phyloP scores from a whole-genome alignment of 2,797 vertebrate genomes.

The Schizopygopsis pylzovi region DNA sequence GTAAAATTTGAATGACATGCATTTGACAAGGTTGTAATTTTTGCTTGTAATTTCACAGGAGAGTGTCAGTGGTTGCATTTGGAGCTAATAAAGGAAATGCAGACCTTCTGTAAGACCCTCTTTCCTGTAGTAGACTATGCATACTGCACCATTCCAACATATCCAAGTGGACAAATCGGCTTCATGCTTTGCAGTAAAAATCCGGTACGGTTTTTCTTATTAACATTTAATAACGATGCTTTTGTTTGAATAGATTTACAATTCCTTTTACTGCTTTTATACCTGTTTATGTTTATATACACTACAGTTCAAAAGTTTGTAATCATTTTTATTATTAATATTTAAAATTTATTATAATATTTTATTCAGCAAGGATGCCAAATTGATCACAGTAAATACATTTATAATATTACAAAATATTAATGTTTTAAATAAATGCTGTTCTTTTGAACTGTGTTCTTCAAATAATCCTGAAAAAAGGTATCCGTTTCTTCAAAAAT shows the following conservation, averaged over 20 bases:
- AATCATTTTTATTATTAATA: background rate
- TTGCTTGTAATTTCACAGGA: constrained; percentile 73
- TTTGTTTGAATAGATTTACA: background rate
- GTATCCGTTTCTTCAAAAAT: background rate
- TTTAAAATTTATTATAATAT: no score
- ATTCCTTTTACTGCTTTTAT: background rate
- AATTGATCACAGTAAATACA: background rate
- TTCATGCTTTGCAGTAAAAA: constrained; percentile 99
- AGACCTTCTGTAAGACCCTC: constrained; percentile 92
- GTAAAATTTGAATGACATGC: background rate
- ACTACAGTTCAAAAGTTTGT: background rate
- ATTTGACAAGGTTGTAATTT: constrained; percentile 8
- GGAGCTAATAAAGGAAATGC: constrained; percentile 98
- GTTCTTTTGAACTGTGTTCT: background rate
- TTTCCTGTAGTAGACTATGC: constrained; percentile 96
- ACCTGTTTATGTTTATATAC: background rate
- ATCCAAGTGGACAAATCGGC: constrained; percentile 97
- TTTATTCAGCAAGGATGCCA: background rate
- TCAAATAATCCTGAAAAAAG: background rate
- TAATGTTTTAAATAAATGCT: background rate
- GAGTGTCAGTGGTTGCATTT: constrained; percentile 99
- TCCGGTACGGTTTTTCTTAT: constrained; percentile 77
- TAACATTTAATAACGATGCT: background rate
- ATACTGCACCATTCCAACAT: constrained; percentile 96
- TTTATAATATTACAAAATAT: background rate